Evolutionary conservation across 2,888 invertebrate genomes (phyloP), one percentile per base, ranked within the genome.

Genomic region (Rhaphigaster nebulosa): DNA sequence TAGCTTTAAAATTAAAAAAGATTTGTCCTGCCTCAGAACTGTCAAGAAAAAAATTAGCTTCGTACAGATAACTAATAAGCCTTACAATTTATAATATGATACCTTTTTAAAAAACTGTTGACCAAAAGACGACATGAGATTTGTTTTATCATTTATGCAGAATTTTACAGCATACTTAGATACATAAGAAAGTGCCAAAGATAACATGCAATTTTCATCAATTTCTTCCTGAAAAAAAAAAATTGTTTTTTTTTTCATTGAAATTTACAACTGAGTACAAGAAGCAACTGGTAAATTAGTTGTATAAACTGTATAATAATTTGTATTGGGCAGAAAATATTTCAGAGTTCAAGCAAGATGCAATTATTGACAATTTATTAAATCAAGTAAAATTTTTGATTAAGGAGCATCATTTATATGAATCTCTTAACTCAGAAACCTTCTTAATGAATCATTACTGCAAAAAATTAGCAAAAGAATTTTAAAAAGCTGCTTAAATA

Each of bases 201-300:
- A 84, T n/a, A 84, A n/a, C 45, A 84, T 45, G n/a, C 84, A 45
- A 84, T 84, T 41, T 41, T 84, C 84, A 45, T 84, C 84, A 45
- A 84, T 84, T 84, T 84, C 84, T 84, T 45, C 45, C 84, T 84
- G 2, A n/a, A 84, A 50, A 26, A 41, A 45, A 60, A 54, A 23
- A 23, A n/a, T 8, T 1, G 0, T 10, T 60, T n/a, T 3, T n/a
- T 10, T 56, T 60, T 60, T 23, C 4, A n/a, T 60, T 10, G n/a
- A 26, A 60, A 26, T 26, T 23, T 26, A 1, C 20, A 60, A 60
- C 26, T 60, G 10, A 10, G n/a, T 8, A 60, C 3, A 60, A n/a
- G 26, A n/a, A 1, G 12, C 6, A 60, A 23, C 60, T 6, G 8
- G 56, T 56, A 56, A 56, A 56, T 8, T 5, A 56, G 13, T 3